Conservation (phyloP, 2,888 invertebrate species). For the Junonia oenone region DNA sequence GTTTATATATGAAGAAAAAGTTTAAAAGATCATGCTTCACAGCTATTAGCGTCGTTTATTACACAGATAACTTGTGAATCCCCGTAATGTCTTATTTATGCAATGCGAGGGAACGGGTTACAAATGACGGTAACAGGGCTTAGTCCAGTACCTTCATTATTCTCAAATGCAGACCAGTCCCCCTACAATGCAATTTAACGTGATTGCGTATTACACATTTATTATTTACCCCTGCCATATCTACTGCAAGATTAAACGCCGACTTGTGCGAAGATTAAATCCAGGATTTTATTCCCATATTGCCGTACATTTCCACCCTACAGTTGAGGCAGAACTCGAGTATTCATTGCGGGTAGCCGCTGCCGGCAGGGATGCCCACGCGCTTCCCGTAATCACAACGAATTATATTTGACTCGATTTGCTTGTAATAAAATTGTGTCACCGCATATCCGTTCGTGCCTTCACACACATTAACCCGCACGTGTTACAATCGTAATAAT, state of each 20-base stretch:
- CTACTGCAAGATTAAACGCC: slow-evolving; percentile 72
- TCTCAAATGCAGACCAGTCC: slow-evolving; percentile 15
- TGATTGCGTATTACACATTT: slow-evolving; percentile 67
- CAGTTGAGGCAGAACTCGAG: slow-evolving; percentile 67
- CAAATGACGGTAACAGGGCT: slow-evolving; percentile 11
- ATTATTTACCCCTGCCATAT: slow-evolving; percentile 72
- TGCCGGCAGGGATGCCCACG: slow-evolving; percentile 51
- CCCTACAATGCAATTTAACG: slow-evolving; percentile 60
- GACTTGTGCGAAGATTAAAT: slow-evolving; percentile 74
- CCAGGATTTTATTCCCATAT: slow-evolving; percentile 74
- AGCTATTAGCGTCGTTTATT: neutral
- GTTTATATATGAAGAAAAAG: no score
- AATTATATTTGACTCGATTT: slow-evolving; percentile 2
- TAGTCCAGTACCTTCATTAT: slow-evolving; percentile 9
- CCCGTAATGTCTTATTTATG: slow-evolving; percentile 13
- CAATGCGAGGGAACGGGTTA: slow-evolving; percentile 10
- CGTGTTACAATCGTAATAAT: slow-evolving; percentile 1
- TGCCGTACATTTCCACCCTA: slow-evolving; percentile 66
- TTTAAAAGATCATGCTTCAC: neutral
- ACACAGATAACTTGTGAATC: neutral
- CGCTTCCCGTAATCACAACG: slow-evolving; percentile 4
- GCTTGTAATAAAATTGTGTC: slow-evolving; percentile 2
- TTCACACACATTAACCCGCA: slow-evolving; percentile 4
- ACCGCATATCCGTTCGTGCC: slow-evolving; percentile 4
- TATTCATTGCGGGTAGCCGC: slow-evolving; percentile 72